Evolutionary conservation across 2,888 invertebrate genomes (phyloP), one percentile per base, ranked within the genome.

Genomic region (Sympetrum striolatum): DNA sequence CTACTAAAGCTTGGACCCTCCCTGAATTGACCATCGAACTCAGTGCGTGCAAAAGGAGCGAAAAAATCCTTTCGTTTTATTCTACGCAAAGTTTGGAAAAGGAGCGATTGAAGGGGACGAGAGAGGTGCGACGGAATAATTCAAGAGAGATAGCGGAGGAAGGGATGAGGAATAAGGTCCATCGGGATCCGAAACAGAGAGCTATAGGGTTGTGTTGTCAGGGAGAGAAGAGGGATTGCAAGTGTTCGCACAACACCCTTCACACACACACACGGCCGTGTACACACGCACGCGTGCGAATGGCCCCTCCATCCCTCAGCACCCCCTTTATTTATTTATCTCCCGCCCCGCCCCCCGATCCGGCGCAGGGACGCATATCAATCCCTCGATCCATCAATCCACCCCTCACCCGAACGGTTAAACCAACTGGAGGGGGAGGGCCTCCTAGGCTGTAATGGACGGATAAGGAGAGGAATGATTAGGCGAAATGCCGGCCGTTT

Each of bases 391-490:
- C 86, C 86, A 60, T 86, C 86, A 60, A 86, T 86, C 86, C 86
- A 39, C 60, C 86, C 86, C 82, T 18, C 10, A 14, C 22, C 58
- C 81, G 10, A 60, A 31, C 22, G 8, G 44, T 82, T 18, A 53
- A 60, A 60, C 58, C 22, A 53, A 22, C 35, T 25, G 5, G 60
- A 60, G 31, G 31, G 53, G 58, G 58, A 58, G 82, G 53, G 2
- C 39, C 53, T 53, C 82, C 53, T 31, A 35, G 82, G 82, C 82
- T 82, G 82, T 86, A 86, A 86, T 86, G 86, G 86, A 60, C 60
- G 86, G 86, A 86, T 86, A 86, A 86, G 86, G 60, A 86, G 60
- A 64, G 64, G 60, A 22, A 86, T 86, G 86, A 86, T 86, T 86
- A 86, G 86, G 86, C 86, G 86, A 86, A 86, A 86, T 86, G 86